Percentiles rank a stretch among this genome's conserved stretches.
Evolutionary conservation across 2,113 vertebrate genomes (phyloP).

Genomic region (Telmatochromis sp.): DNA sequence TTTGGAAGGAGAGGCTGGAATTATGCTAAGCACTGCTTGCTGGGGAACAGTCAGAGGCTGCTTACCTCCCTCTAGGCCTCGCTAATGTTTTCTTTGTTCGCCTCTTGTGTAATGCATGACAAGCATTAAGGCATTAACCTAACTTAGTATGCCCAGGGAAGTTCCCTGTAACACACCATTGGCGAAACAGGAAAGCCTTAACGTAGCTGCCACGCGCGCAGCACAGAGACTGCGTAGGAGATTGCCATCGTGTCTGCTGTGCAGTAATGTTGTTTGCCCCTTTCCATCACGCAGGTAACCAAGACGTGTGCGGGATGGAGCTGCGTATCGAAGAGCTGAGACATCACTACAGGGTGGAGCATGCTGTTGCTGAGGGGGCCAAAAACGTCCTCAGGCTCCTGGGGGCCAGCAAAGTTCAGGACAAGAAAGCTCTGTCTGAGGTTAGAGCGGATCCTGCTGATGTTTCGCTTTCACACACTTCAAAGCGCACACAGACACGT

Average conservation of each 20-base stretch:
- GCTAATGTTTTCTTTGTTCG: slow-evolving; percentile 1
- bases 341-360: slow-evolving; percentile 86
- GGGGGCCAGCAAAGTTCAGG: slow-evolving; percentile 78
- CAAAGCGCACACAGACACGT: background rate
- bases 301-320: slow-evolving; percentile 78
- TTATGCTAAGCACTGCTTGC: background rate
- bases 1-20: background rate
- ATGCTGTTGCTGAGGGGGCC: slow-evolving; percentile 84
- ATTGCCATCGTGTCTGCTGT: background rate
- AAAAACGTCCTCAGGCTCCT: slow-evolving; percentile 84
- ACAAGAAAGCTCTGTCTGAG: slow-evolving; percentile 81
- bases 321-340: slow-evolving; percentile 85
- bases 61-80: background rate
- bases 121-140: slow-evolving; percentile 34
- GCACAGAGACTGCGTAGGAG: background rate
- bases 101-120: slow-evolving; percentile 14
- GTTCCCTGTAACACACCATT: background rate
- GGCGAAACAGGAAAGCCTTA: background rate
- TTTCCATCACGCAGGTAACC: slow-evolving; percentile 62
- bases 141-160: background rate
- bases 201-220: background rate
- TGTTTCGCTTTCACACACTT: background rate
- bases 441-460: slow-evolving; percentile 16
- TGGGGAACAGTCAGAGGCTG: background rate
- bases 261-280: background rate